A percentile compares a stretch with the other conserved stretches of the same genome.
phyloP scores from a whole-genome alignment of 2,888 invertebrate genomes.

The Amphipyra tragopoginis region DNA sequence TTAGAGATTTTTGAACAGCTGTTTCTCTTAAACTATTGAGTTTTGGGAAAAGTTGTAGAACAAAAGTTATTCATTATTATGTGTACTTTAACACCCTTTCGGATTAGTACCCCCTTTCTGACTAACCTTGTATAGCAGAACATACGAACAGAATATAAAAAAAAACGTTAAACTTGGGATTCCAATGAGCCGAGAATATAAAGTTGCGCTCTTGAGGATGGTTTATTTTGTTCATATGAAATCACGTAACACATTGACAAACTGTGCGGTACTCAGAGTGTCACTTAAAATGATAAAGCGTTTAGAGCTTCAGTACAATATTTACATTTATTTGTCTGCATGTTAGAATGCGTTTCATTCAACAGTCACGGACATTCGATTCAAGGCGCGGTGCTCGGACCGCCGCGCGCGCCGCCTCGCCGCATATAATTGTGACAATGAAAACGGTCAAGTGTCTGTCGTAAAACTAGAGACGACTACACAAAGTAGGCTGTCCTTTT shows the following conservation, averaged over 20 bases:
- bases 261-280: conserved; percentile 27
- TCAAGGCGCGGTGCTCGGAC: conserved; percentile 64
- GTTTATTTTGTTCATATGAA: conserved; percentile 30
- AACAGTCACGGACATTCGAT: conserved; percentile 66
- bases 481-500: conserved; percentile 83
- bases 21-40: too few species aligned
- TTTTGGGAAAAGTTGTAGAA: too few species aligned
- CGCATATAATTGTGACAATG: conserved; percentile 81
- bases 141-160: conserved; percentile 22
- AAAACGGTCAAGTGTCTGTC: conserved; percentile 84
- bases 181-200: conserved; percentile 17
- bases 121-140: conserved; percentile 9
- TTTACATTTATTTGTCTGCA: conserved; percentile 62
- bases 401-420: conserved; percentile 63
- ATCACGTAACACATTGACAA: conserved; percentile 33
- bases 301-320: conserved; percentile 56
- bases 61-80: too few species aligned
- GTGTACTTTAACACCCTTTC: too few species aligned
- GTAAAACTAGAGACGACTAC: conserved; percentile 82
- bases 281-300: conserved; percentile 57
- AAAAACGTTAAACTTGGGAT: conserved; percentile 27
- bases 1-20: too few species aligned
- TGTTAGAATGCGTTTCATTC: conserved; percentile 68
- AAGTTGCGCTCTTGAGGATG: conserved; percentile 17
- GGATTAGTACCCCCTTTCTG: too few species aligned